Conservation (phyloP, 2,113 vertebrate genomes). For the Egretta garzetta region DNA sequence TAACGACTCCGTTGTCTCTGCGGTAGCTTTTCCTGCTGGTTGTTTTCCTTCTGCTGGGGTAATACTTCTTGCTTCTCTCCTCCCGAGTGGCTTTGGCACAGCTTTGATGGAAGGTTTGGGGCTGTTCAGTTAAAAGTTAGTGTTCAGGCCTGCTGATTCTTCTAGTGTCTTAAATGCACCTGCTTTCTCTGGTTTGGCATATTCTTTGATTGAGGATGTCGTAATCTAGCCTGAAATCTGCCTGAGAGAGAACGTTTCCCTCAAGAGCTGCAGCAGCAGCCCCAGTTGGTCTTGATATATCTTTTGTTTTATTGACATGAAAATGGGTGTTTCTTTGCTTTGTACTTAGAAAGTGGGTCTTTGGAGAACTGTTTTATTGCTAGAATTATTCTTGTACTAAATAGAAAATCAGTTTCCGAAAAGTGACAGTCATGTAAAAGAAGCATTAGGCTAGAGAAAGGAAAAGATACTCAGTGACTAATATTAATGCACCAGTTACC, state of each 20-base stretch:
- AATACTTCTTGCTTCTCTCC: neutral
- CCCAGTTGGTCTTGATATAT: neutral
- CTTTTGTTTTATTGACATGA: neutral
- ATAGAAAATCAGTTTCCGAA: neutral
- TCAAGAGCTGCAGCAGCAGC: neutral
- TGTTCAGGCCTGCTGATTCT: neutral
- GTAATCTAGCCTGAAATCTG: neutral
- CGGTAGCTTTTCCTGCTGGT: neutral
- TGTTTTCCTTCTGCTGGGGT: neutral
- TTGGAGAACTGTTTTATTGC: neutral
- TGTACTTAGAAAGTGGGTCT: neutral
- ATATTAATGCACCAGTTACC: neutral
- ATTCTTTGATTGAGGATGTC: neutral
- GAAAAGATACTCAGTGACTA: neutral
- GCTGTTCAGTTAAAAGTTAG: neutral
- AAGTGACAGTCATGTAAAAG: neutral
- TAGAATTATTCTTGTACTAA: neutral
- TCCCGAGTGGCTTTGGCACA: neutral
- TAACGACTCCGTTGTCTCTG: accelerated
- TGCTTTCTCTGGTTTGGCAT: neutral
- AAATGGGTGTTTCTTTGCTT: neutral
- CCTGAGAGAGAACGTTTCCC: neutral
- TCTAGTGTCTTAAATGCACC: neutral
- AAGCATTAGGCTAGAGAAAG: neutral
- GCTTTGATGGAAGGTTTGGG: neutral